Conservation (phyloP, 1,140 invertebrate species). For the Camponotus vicinus region DNA sequence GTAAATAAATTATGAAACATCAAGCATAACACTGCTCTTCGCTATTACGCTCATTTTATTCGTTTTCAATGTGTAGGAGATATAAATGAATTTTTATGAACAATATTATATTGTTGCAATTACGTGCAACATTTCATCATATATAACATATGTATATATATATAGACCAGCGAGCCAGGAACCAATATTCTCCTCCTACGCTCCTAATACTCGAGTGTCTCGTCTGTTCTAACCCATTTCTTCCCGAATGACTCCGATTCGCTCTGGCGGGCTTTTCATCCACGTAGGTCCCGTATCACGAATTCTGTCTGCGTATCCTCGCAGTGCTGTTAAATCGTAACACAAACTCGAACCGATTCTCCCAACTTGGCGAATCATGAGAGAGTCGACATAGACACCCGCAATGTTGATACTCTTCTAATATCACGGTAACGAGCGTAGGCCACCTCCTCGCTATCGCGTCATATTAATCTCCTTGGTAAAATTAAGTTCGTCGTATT, state of each 20-base stretch:
- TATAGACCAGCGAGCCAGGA: not conserved
- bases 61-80: not conserved
- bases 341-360: conserved; percentile 56
- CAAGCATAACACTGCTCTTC: too few species aligned
- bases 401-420: conserved; percentile 84
- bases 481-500: not conserved
- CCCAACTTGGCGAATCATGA: conserved; percentile 41
- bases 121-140: not conserved
- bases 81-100: conserved; percentile 45
- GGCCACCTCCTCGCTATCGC: conserved; percentile 80
- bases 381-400: conserved; percentile 73
- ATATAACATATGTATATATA: not conserved
- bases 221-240: conserved; percentile 83
- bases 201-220: conserved; percentile 79
- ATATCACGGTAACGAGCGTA: conserved; percentile 80
- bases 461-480: conserved; percentile 76
- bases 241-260: conserved; percentile 66
- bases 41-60: too few species aligned
- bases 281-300: not conserved
- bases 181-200: conserved; percentile 57
- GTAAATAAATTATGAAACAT: not conserved
- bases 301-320: conserved; percentile 4
- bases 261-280: not conserved
- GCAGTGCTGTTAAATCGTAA: not conserved
- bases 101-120: conserved; percentile 41